Base-by-base conservation (phyloP, 2,113 vertebrate species). In the Takifugu flavidus region DNA sequence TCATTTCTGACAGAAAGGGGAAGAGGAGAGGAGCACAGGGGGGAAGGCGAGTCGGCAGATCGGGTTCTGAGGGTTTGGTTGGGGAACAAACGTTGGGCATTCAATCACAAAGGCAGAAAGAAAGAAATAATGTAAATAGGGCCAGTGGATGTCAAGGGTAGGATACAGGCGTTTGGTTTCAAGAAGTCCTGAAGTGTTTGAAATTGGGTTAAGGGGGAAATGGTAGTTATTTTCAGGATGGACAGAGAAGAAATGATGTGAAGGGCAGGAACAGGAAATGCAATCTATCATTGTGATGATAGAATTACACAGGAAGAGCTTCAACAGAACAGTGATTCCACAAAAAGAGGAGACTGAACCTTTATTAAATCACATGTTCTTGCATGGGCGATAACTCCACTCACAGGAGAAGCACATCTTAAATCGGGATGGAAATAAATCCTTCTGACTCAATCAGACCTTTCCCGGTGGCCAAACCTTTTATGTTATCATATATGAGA, bases 151-250 rank as follows among this genome's bases (percentile, higher is more conserved):
- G 87, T 89, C 85, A 84, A 88, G n/a, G 6, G 88, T 88, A 67
- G 77, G 66, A 87, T 87, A 82, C 75, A 83, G 81, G 72, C 81
- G 59, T 84, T 87, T 86, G 75, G 79, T 89, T 84, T 85, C 82
- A 76, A 80, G 82, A 76, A 80, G 75, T 70, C 56, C 74, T 89
- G 82, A 90, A 92, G 87, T 85, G 87, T 87, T 87, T 83, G 59
- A 79, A 90, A 91, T 90, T 88, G 82, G 77, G 87, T 91, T 91
- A 89, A 86, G 86, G 75, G 82, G 84, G 87, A 87, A 87, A 89
- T 85, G 85, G 83, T 73, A 86, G 78, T 86, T 75, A 75, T 88
- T 89, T 85, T 85, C 77, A 83, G 76, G 78, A 82, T 67, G 83
- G 78, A 74, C 65, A 25, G 60, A 56, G 45, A 82, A 86, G 71